phyloP scores from a whole-genome alignment of 2,113 vertebrate species.

The Pachyramphus minor region DNA sequence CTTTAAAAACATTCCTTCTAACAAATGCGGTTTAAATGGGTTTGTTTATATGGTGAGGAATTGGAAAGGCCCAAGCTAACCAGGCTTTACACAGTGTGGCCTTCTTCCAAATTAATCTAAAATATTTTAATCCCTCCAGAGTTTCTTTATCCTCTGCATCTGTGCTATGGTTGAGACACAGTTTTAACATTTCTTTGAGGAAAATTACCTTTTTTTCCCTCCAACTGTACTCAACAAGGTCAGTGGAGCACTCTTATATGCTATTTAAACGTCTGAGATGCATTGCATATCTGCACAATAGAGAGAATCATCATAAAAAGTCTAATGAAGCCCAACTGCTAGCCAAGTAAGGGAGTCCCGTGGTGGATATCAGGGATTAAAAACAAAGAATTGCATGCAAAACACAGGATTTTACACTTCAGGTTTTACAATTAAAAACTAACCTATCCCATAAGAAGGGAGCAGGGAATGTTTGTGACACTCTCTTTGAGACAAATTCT shows the following conservation, averaged over 20 bases:
- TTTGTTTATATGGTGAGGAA: conserved; percentile 51
- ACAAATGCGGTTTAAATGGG: conserved; percentile 50
- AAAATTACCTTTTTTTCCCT: conserved; percentile 61
- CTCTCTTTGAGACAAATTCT: neutral
- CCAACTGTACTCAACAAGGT: conserved; percentile 55
- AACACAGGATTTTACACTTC: conserved; percentile 1
- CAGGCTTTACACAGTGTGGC: conserved; percentile 49
- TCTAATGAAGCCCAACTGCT: conserved; percentile 57
- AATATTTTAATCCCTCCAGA: conserved; percentile 66
- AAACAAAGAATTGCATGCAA: conserved; percentile 5
- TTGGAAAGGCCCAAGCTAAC: conserved; percentile 46
- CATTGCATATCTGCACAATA: conserved; percentile 58
- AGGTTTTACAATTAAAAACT: neutral
- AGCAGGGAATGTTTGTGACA: neutral
- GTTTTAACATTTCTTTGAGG: conserved; percentile 67
- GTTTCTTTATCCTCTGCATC: conserved; percentile 68
- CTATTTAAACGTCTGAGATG: conserved; percentile 70
- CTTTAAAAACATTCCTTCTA: conserved; percentile 22
- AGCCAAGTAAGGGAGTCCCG: conserved; percentile 40
- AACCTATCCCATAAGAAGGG: neutral
- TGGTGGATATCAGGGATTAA: neutral
- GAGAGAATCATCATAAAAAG: conserved; percentile 66
- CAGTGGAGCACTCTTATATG: conserved; percentile 49
- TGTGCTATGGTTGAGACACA: conserved; percentile 54
- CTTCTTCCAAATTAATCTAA: conserved; percentile 65